Evolutionary conservation across 2,113 vertebrate species (phyloP).

Genomic region (Proterorhinus semilunaris): DNA sequence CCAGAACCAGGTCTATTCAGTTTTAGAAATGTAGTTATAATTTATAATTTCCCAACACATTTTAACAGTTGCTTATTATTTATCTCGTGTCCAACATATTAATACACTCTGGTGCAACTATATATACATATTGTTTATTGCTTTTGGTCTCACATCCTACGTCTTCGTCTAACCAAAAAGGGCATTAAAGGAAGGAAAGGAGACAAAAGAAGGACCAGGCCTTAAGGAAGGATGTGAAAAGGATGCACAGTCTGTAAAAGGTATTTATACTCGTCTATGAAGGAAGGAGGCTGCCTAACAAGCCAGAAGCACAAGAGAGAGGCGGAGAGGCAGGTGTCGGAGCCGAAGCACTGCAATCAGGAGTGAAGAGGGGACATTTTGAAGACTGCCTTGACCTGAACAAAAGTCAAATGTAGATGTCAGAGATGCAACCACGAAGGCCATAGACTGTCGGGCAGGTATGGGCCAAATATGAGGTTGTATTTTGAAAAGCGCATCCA

Average conservation of each 20-base stretch:
- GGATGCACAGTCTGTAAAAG: constrained; percentile 51
- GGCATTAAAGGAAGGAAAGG: constrained; percentile 61
- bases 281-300: constrained; percentile 43
- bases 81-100: neutral
- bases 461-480: neutral
- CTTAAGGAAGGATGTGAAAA: constrained; percentile 61
- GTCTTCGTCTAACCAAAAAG: constrained; percentile 26
- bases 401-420: constrained; percentile 29
- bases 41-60: no score
- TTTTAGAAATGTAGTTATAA: no score
- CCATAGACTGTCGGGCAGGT: constrained; percentile 16
- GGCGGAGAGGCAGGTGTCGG: constrained; percentile 35
- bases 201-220: constrained; percentile 58
- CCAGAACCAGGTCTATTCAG: no score
- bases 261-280: constrained; percentile 59
- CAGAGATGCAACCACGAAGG: constrained; percentile 24
- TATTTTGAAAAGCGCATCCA: neutral
- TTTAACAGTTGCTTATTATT: neutral
- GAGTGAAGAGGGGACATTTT: constrained; percentile 32
- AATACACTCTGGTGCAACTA: neutral
- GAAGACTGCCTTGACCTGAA: constrained; percentile 33
- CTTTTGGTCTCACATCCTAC: constrained; percentile 33
- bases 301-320: constrained; percentile 18
- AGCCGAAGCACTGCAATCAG: constrained; percentile 38
- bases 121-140: constrained; percentile 42